Percentiles rank a stretch among this genome's conserved stretches.
These are phyloP conservation scores for Nerophis ophidion DNA, from an alignment of 2,113 vertebrate genomes.

Conservation along the genomic window DNA sequence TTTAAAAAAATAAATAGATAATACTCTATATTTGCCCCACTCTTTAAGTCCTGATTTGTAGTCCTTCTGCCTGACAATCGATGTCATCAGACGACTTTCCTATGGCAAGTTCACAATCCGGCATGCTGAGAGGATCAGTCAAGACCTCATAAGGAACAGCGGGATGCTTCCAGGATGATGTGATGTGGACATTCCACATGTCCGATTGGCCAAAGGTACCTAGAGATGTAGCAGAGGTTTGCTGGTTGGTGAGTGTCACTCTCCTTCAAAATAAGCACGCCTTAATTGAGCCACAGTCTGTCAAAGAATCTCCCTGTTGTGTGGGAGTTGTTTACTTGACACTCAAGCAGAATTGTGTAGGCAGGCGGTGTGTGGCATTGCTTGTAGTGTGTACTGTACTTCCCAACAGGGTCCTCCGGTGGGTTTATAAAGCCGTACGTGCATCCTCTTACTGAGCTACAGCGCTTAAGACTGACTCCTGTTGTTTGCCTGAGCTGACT, in stretches of 20 bases:
- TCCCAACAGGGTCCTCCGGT: neutral
- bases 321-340: neutral
- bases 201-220: slow-evolving; percentile 73
- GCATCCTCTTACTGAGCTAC: neutral
- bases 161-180: slow-evolving; percentile 72
- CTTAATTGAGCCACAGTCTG: neutral
- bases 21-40: too few relatives aligned
- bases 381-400: neutral
- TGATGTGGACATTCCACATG: slow-evolving; percentile 64
- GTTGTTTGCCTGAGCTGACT: slow-evolving; percentile 11
- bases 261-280: neutral
- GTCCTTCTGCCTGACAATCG: neutral
- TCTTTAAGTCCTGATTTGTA: too few relatives aligned
- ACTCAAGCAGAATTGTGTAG: neutral
- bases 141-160: slow-evolving; percentile 64
- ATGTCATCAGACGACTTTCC: slow-evolving; percentile 7
- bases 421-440: slow-evolving; percentile 2
- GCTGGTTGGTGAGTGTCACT: too few relatives aligned
- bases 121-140: slow-evolving; percentile 65
- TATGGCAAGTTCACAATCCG: slow-evolving; percentile 33
- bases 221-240: slow-evolving; percentile 19
- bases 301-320: neutral
- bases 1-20: too few relatives aligned
- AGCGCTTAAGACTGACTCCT: slow-evolving; percentile 27
- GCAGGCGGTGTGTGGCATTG: neutral